Evolutionary conservation across 2,888 invertebrate species (phyloP).

Genomic region (Brenthis hecate): DNA sequence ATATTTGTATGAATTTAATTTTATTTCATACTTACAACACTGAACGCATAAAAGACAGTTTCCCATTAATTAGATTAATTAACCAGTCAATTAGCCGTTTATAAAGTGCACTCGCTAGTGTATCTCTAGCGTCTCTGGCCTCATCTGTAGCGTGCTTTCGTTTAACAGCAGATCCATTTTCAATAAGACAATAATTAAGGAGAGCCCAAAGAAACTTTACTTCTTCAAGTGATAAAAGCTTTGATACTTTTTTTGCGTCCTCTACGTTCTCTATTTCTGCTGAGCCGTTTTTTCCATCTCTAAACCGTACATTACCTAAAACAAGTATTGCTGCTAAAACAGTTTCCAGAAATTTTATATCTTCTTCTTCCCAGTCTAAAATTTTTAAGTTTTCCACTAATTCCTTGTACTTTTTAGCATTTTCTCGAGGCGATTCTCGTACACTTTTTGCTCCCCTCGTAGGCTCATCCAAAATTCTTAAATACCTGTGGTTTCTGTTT

Average conservation of each 20-base stretch:
- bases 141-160: constrained; percentile 89
- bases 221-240: constrained; percentile 88
- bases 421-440: constrained; percentile 85
- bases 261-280: constrained; percentile 89
- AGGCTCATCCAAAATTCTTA: constrained; percentile 84
- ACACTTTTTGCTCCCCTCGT: constrained; percentile 82
- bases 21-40: constrained; percentile 87
- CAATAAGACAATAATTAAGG: constrained; percentile 92
- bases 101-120: constrained; percentile 92
- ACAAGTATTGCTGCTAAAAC: constrained; percentile 88
- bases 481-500: constrained; percentile 88
- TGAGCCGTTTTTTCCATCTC: constrained; percentile 83
- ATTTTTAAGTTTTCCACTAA: constrained; percentile 84
- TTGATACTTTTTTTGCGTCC: constrained; percentile 87
- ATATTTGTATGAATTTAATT: not conserved
- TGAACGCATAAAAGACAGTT: constrained; percentile 91
- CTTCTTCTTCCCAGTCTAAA: constrained; percentile 88
- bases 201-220: constrained; percentile 93
- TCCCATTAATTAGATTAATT: constrained; percentile 91
- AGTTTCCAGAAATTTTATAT: constrained; percentile 87
- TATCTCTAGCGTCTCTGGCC: constrained; percentile 91
- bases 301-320: constrained; percentile 91
- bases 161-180: constrained; percentile 86
- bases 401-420: constrained; percentile 84
- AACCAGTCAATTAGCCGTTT: constrained; percentile 94